Evolutionary conservation across 2,113 vertebrate genomes (phyloP), one percentile per base, ranked within the genome.

Genomic region (Lathamus discolor): DNA sequence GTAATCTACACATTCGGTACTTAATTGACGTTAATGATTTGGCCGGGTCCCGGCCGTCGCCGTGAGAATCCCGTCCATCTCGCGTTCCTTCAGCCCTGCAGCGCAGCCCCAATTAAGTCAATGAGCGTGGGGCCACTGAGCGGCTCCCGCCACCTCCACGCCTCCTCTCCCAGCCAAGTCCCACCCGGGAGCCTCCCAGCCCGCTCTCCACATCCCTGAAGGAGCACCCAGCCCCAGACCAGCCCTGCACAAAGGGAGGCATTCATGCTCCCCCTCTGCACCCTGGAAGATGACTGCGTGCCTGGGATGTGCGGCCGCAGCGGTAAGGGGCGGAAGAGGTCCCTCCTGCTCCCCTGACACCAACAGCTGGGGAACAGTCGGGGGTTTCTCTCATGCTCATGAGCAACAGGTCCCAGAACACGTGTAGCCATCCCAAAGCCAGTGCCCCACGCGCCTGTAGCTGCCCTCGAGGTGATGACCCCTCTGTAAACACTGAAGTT

Each of bases 21-120:
- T 91, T 95, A 90, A 89, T 67, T 94, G 97, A 67, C 80, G 17
- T 25, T 97, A 97, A 97, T 69, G 91, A 95, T 86, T 63, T 70
- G 93, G 88, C 84, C 31, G 37, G 90, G 93, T 72, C 92, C 79
- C 24, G 90, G 57, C 31, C 12, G 4, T 22, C 2, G 7, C 67
- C 4, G 77, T 92, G 93, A 96, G 91, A 93, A 96, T 92, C 93
- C 73, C 61, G 46, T 44, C 88, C 73, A 52, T 19, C 19, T 87
- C 57, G 57, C 24, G 48, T 86, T 57, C 92, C 90, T 61, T 86
- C 29, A 5, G 88, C 90, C 91, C 93, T 9, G 15, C 51, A 4
- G 37, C 22, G 12, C 79, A 7, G 68, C 77, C 87, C 48, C 92
- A 95, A 83, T 94, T 88, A 88, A 88, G 14, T 11, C 73, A 64